Base-by-base conservation (phyloP, 35 echinoderm and acorn worm genomes). In the Lytechinus variegatus region DNA sequence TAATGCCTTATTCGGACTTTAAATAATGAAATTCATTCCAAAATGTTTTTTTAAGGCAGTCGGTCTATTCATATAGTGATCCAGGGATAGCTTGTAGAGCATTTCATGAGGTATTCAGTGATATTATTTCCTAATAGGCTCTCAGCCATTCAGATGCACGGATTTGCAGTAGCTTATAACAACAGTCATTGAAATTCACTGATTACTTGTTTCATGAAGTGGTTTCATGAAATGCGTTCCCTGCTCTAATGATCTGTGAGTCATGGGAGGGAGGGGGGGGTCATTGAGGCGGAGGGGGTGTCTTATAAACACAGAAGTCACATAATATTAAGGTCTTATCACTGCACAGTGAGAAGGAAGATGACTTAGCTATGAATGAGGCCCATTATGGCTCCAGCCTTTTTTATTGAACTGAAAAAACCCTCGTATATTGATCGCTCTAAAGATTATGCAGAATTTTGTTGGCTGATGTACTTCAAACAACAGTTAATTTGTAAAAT, bases 241-340 rank as follows among this genome's bases (percentile, higher is more conserved):
- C 33, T 90, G 88, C 33, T 90, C 88, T 90, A 90, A 90, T 90
- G 88, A 90, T 54, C 52, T 90, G 88, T 90, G 88, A 90, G 29
- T 90, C 88, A 90, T 90, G 88, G 24, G 27, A 21, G 88, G 88
- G 88, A 33, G 88, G 88, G 88, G 88, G 52, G 88, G 88, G 88
- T 12, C 4, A 28, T 90, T 90, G 52, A 54, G 87, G 52, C 14
- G 52, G 6, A 87, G 88, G 52, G 66, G 66, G 66, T 24, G 14
- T 24, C n/a, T 79, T 79, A 71, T 71, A 71, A 71, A 89, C 88
- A 90, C 88, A 90, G 52, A 90, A 90, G 87, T 89, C 87, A 89
- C 9, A 44, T 53, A 89, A 24, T 89, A n/a, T n/a, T n/a, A 89
- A 5, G 21, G 87, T 72, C 16, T 21, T 72, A 72, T 79, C n/a